phyloP scores from a whole-genome alignment of 2,113 vertebrate genomes.

The Tonatia bakeri region DNA sequence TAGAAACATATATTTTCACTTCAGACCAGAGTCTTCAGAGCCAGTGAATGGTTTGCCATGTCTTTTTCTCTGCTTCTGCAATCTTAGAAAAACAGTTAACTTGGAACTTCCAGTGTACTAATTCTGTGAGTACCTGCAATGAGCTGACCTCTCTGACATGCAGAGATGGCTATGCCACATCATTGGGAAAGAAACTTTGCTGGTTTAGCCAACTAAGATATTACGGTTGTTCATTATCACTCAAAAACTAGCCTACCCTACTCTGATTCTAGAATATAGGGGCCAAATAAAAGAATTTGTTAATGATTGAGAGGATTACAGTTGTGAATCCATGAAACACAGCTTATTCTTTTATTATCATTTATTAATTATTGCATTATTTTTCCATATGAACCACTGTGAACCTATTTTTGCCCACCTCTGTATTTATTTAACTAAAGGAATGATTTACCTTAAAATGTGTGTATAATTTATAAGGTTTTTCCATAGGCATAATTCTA shows the following conservation, averaged over 20 bases:
- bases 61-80: not conserved
- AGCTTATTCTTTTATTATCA: not conserved
- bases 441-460: not conserved
- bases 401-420: not conserved
- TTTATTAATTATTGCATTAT: not conserved
- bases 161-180: not conserved
- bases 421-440: not conserved
- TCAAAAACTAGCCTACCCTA: not conserved
- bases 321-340: not conserved
- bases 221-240: not conserved
- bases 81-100: not conserved
- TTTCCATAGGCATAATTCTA: not conserved
- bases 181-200: not conserved
- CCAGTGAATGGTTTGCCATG: not conserved
- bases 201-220: not conserved
- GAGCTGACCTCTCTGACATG: not conserved
- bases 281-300: not conserved
- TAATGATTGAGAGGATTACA: not conserved
- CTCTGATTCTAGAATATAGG: not conserved
- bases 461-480: not conserved
- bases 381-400: not conserved
- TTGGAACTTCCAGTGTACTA: not conserved
- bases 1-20: not conserved
- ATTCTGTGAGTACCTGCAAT: not conserved
- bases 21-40: not conserved